phyloP scores from a whole-genome alignment of 2,888 invertebrate species.

The Acleris literana region DNA sequence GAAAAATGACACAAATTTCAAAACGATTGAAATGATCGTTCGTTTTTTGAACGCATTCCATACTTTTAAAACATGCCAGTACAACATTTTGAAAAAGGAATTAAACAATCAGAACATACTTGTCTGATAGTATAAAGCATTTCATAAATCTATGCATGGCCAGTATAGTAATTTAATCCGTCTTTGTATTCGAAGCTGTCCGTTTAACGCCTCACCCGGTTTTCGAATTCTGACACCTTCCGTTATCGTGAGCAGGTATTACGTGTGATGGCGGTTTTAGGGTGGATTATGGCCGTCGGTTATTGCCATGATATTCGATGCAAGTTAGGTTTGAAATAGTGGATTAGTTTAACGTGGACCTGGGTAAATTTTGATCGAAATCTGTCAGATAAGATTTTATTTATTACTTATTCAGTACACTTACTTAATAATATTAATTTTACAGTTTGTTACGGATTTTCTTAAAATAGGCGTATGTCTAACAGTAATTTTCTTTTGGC shows the following conservation, averaged over 20 bases:
- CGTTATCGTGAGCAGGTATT: conserved; percentile 34
- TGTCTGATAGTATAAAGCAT: conserved; percentile 26
- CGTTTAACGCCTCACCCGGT: conserved; percentile 44
- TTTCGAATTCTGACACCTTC: conserved; percentile 43
- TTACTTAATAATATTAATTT: too few relatives aligned
- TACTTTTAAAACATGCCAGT: conserved; percentile 3
- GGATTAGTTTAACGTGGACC: too few relatives aligned
- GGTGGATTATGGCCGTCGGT: conserved; percentile 24
- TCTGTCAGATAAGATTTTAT: too few relatives aligned
- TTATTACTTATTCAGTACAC: too few relatives aligned
- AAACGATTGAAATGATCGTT: background rate
- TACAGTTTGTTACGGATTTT: too few relatives aligned
- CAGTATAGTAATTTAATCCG: conserved; percentile 53
- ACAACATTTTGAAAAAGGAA: conserved; percentile 16
- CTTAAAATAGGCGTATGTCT: too few relatives aligned
- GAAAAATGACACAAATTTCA: background rate
- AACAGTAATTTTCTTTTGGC: too few relatives aligned
- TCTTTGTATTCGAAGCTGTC: conserved; percentile 48
- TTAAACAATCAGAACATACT: conserved; percentile 15
- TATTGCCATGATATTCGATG: conserved; percentile 23
- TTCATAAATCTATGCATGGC: conserved; percentile 32
- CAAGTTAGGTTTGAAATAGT: too few relatives aligned
- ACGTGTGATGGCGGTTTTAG: conserved; percentile 31
- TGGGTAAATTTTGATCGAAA: too few relatives aligned
- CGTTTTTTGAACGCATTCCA: background rate